Conservation (phyloP, 1,140 invertebrate species). For the Leptoteleia sp. region DNA sequence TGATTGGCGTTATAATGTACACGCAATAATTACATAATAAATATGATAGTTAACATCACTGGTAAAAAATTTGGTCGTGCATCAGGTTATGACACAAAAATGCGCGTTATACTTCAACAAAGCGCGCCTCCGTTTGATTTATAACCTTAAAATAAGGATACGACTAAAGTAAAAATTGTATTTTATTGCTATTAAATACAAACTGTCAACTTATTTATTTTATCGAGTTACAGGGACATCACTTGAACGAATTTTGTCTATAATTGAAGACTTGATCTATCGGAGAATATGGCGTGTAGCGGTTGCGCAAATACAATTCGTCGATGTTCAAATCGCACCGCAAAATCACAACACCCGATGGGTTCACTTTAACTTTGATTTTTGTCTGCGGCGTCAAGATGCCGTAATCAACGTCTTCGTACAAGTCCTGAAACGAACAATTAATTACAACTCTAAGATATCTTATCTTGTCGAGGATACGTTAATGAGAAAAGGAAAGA, state of each 20-base stretch:
- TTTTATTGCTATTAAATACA: conserved; percentile 48
- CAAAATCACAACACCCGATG: conserved; percentile 94
- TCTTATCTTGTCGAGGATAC: no score
- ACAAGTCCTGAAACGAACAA: conserved; percentile 87
- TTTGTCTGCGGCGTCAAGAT: conserved; percentile 91
- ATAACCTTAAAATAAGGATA: conserved; percentile 44
- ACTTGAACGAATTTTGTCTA: conserved; percentile 75
- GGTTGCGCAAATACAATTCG: conserved; percentile 81
- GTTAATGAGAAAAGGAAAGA: no score
- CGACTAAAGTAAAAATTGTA: conserved; percentile 32
- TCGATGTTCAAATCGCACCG: conserved; percentile 88
- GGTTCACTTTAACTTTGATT: conserved; percentile 96
- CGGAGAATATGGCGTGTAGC: conserved; percentile 83
- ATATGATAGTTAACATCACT: conserved; percentile 22
- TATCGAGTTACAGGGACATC: conserved; percentile 54
- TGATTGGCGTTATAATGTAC: conserved; percentile 5
- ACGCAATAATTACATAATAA: conserved; percentile 10
- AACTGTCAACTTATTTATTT: conserved; percentile 39
- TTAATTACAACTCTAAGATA: neutral
- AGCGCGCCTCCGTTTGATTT: conserved; percentile 24
- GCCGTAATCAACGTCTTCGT: conserved; percentile 92
- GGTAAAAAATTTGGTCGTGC: conserved; percentile 36
- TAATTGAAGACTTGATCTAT: conserved; percentile 83
- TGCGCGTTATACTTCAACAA: conserved; percentile 14
- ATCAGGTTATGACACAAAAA: conserved; percentile 53